Conservation (phyloP, 1,140 invertebrate species). For the Diabrotica undecimpunctata region DNA sequence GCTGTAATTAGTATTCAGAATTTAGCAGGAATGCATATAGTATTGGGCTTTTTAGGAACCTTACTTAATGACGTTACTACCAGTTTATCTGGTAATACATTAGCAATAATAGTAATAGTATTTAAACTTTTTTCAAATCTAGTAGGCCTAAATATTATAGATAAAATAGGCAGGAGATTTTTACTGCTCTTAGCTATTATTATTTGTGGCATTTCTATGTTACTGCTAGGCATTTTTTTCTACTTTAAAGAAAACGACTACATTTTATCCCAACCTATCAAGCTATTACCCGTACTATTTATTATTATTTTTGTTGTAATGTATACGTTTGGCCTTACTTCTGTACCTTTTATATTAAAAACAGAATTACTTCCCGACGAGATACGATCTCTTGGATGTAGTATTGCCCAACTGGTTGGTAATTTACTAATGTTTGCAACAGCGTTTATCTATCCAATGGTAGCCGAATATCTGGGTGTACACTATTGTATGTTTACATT, state of each 20-base stretch:
- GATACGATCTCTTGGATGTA: neutral
- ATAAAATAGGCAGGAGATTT: constrained; percentile 67
- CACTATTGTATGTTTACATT: constrained; percentile 4
- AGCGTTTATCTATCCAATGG: neutral
- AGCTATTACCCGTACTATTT: constrained; percentile 59
- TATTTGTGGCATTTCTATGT: constrained; percentile 53
- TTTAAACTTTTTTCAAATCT: constrained; percentile 68
- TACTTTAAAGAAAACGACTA: constrained; percentile 51
- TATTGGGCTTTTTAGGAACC: constrained; percentile 3
- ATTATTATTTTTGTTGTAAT: neutral
- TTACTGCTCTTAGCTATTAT: constrained; percentile 67
- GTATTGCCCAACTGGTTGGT: neutral
- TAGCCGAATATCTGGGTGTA: constrained; percentile 1
- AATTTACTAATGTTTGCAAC: neutral
- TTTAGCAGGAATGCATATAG: constrained; percentile 63
- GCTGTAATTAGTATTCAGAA: constrained; percentile 71
- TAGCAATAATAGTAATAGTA: constrained; percentile 76
- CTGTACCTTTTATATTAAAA: neutral
- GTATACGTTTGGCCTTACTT: neutral
- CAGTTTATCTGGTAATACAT: constrained; percentile 56
- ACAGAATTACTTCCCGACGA: neutral
- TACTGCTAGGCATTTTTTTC: constrained; percentile 61
- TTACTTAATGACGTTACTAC: constrained; percentile 4
- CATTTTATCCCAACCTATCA: constrained; percentile 49
- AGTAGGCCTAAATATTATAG: constrained; percentile 61